Evolutionary conservation across 2,888 invertebrate genomes (phyloP), one percentile per base, ranked within the genome.

Genomic region (Tenthredo notha): DNA sequence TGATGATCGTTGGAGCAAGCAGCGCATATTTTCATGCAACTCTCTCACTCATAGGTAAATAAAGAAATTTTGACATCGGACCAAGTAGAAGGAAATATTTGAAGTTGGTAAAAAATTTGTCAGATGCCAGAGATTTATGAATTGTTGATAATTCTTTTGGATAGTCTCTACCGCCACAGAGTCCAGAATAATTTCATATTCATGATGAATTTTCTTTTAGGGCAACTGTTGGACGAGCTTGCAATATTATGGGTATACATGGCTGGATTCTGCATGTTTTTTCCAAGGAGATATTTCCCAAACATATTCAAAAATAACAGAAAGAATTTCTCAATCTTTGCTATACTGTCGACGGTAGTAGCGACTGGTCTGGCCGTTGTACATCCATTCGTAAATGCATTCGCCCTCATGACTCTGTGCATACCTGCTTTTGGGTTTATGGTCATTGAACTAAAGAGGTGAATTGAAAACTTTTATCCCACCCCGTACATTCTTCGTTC

Each of bases 11-110:
- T 82, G 97, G 97, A 7, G 91, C 97, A 1, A 96, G 97, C 89
- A 97, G 97, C 50, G 97, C 97, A 86, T 98, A 98, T 92, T 98
- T 98, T 91, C 98, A 98, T 94, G 97, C 97, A 7, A 98, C 97
- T 2, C 94, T 98, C 50, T 97, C 97, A 90, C 94, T 97, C 89
- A 95, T 97, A 88, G 96, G 95, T 95, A 92, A 88, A 87, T 15
- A 33, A 12, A 37, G 10, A 40, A 21, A 61, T 54, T 37, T 33
- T 5, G 25, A 7, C 37, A n/a, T 18, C 3, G 18, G 18, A 33
- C 18, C 18, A 1, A 77, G 12, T 29, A n/a, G 29, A 2, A 40
- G 43, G n/a, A 43, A 74, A 21, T 21, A n/a, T 40, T 37, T 37
- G n/a, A 33, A 43, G 43, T 43, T 74, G 74, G 43, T 70, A 12